Base-by-base conservation (phyloP, 2,113 vertebrate genomes). In the Plestiodon gilberti region DNA sequence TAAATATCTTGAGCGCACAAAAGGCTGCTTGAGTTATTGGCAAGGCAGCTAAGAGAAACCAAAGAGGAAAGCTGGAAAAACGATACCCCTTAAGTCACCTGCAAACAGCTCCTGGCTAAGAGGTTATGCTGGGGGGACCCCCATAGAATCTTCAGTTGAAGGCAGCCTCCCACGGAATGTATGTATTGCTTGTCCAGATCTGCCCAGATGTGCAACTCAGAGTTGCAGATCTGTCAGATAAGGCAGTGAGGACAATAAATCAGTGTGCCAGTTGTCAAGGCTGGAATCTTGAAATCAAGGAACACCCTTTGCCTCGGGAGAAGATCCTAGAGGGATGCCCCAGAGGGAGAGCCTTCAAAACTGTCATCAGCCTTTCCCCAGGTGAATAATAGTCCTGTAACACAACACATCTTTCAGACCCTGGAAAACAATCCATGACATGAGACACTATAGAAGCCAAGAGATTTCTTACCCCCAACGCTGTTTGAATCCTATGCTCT, bases 381-480 rank as follows among this genome's bases (percentile, higher is more conserved):
- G 40, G 61, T 17, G 33, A 76, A 65, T 14, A 65, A 65, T 6
- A 64, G 14, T 74, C 11, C 38, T 25, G n/a, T n/a, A 20, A 17
- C 18, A 35, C 7, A 59, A 73, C 11, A 38, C 11, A 20, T n/a
- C 14, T 48, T 5, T 38, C 48, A 64, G 48, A 20, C 0, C 15
- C 15, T 10, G 73, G 22, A 35, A 59, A 78, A 6, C 40, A 48
- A 23, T 38, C 14, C 62, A 28, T 30, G 25, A 65, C 62, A 28
- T 30, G 25, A 65, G 75, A 70, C 48, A 30, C 25, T 23, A 48
- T 8, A 64, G 59, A 81, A 75, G 62, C 18, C 13, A 28, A 23
- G 23, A 52, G 59, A 75, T 52, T 28, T 40, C 85, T 87, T 81
- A 87, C 85, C 78, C 35, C 61, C 59, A 61, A 86, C 23, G 17